Percentiles rank a stretch among this genome's conserved stretches.
phyloP scores from a whole-genome alignment of 2,113 vertebrate genomes.

The Phylloscopus trochiloides region DNA sequence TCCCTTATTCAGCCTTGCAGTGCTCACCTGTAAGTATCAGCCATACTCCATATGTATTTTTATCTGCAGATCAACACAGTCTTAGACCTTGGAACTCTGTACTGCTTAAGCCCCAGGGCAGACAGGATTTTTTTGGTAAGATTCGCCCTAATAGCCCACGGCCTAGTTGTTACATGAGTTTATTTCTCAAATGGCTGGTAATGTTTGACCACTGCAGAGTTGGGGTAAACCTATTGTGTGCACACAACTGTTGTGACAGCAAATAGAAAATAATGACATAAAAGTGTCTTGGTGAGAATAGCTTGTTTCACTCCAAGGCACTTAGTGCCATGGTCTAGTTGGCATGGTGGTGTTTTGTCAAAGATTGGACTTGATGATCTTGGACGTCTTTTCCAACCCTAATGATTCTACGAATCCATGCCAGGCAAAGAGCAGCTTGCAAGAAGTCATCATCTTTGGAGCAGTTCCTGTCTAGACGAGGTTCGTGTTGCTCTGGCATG shows the following conservation, averaged over 20 bases:
- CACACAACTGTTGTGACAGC: neutral
- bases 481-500: neutral
- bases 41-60: neutral
- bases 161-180: neutral
- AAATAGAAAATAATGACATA: neutral
- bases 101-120: neutral
- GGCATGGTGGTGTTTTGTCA: neutral
- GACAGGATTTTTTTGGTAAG: neutral
- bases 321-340: neutral
- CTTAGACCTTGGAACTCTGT: neutral
- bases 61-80: neutral
- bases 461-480: neutral
- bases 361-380: neutral
- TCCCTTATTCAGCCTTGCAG: neutral
- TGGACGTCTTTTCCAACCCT: neutral
- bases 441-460: neutral
- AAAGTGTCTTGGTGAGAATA: neutral
- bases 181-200: neutral
- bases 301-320: neutral
- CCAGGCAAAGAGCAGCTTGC: neutral
- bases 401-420: neutral
- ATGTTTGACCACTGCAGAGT: neutral
- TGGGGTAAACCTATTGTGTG: neutral
- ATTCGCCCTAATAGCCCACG: neutral
- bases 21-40: neutral